Evolutionary conservation across 2,113 vertebrate genomes (phyloP).

Genomic region (Brachyhypopomus gauderio): DNA sequence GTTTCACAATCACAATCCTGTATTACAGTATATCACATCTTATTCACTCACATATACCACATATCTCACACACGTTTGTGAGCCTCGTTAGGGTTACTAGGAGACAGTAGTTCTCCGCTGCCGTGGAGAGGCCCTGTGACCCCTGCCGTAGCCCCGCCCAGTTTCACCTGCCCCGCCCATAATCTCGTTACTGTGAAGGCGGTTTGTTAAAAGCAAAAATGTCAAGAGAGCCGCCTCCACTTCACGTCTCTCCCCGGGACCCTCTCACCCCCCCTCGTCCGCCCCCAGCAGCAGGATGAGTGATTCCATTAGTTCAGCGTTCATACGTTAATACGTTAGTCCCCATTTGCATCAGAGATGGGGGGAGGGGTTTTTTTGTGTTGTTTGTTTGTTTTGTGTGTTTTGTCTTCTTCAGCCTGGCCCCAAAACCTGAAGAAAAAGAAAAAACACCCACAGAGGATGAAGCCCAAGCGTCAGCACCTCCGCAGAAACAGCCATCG

Average conservation of each 20-base stretch:
- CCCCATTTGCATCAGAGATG: slow-evolving; percentile 75
- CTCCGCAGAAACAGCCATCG: slow-evolving; percentile 60
- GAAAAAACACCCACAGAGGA: slow-evolving; percentile 49
- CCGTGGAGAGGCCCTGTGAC: slow-evolving; percentile 24
- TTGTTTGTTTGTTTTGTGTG: slow-evolving; percentile 20
- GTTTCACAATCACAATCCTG: background rate
- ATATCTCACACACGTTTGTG: background rate
- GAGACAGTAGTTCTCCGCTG: slow-evolving; percentile 5
- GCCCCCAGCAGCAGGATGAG: slow-evolving; percentile 70
- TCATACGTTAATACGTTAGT: slow-evolving; percentile 80
- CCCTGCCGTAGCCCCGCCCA: slow-evolving; percentile 43
- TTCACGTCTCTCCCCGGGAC: slow-evolving; percentile 70
- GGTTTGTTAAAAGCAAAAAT: slow-evolving; percentile 67
- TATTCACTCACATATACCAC: slow-evolving; percentile 26
- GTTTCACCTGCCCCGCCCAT: slow-evolving; percentile 59
- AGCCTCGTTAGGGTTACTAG: background rate
- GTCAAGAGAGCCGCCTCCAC: slow-evolving; percentile 61
- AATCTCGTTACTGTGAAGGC: slow-evolving; percentile 61
- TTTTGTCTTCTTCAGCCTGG: slow-evolving; percentile 20
- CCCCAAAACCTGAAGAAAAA: slow-evolving; percentile 47
- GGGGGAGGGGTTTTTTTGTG: slow-evolving; percentile 4
- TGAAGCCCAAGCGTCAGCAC: slow-evolving; percentile 50
- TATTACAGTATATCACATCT: slow-evolving; percentile 9
- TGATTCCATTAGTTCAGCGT: slow-evolving; percentile 80
- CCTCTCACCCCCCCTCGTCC: slow-evolving; percentile 57